Evolutionary conservation across 2,888 invertebrate species (phyloP).

Genomic region (Cheilosia scutellata): DNA sequence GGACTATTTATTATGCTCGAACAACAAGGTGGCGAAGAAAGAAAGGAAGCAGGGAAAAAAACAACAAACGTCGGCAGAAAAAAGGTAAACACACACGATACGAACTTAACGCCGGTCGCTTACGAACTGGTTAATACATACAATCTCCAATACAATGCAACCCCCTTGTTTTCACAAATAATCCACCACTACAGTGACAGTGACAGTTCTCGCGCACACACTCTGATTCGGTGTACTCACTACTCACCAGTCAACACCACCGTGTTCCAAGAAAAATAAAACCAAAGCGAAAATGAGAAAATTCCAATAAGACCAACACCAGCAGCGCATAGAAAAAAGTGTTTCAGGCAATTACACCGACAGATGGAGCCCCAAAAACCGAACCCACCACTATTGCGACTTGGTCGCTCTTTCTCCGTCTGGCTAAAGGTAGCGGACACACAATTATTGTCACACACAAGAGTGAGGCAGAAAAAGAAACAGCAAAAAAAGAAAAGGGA

Average conservation of each 20-base stretch:
- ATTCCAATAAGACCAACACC: conserved; percentile 71
- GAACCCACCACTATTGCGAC: conserved; percentile 39
- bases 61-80: conserved; percentile 77
- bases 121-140: conserved; percentile 84
- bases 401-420: conserved; percentile 17
- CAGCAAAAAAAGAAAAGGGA: conserved; percentile 17
- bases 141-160: conserved; percentile 80
- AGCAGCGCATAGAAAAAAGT: conserved; percentile 66
- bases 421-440: conserved; percentile 32
- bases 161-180: conserved; percentile 78
- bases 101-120: conserved; percentile 85
- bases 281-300: conserved; percentile 59
- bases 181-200: conserved; percentile 53
- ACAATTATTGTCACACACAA: conserved; percentile 60
- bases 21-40: conserved; percentile 44
- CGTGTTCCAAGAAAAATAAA: conserved; percentile 75
- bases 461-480: not conserved
- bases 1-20: conserved; percentile 27
- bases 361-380: conserved; percentile 62
- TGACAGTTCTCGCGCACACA: conserved; percentile 45
- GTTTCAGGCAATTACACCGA: conserved; percentile 73
- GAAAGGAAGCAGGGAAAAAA: conserved; percentile 67
- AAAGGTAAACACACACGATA: conserved; percentile 80
- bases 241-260: conserved; percentile 17
- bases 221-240: not conserved